Conservation (phyloP, 2,113 vertebrate genomes). For the Mesitornis unicolor region DNA sequence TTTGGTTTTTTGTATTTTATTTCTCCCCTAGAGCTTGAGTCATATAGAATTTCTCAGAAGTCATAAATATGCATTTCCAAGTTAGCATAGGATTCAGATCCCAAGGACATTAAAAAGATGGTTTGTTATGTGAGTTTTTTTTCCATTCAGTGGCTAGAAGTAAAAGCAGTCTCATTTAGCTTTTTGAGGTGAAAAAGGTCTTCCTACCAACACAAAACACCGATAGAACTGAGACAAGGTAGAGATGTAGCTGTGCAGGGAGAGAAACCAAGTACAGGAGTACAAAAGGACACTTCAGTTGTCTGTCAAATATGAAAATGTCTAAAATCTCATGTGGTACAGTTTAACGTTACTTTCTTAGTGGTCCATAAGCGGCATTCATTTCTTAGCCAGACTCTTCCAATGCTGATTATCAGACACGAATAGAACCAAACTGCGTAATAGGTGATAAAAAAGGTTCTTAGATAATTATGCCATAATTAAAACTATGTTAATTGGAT, state of each 20-base stretch:
- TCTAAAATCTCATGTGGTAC: not conserved
- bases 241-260: not conserved
- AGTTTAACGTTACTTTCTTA: not conserved
- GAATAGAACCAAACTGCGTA: not conserved
- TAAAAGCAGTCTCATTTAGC: not conserved
- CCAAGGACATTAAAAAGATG: not conserved
- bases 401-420: not conserved
- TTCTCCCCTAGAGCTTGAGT: not conserved
- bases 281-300: not conserved
- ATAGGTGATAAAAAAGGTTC: not conserved
- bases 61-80: slow-evolving; percentile 16
- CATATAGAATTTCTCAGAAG: slow-evolving; percentile 37
- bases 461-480: not conserved
- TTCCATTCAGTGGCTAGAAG: not conserved
- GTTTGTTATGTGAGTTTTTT: not conserved
- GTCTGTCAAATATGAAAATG: not conserved
- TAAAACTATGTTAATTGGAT: not conserved
- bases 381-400: not conserved
- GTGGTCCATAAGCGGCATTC: not conserved
- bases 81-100: not conserved
- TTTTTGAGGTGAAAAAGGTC: not conserved
- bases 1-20: not conserved
- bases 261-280: not conserved
- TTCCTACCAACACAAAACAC: not conserved
- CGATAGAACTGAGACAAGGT: not conserved